Percentiles rank a stretch among this genome's conserved stretches.
phyloP scores from a whole-genome alignment of 1,140 invertebrate species.

The Zaprionus gabonicus region DNA sequence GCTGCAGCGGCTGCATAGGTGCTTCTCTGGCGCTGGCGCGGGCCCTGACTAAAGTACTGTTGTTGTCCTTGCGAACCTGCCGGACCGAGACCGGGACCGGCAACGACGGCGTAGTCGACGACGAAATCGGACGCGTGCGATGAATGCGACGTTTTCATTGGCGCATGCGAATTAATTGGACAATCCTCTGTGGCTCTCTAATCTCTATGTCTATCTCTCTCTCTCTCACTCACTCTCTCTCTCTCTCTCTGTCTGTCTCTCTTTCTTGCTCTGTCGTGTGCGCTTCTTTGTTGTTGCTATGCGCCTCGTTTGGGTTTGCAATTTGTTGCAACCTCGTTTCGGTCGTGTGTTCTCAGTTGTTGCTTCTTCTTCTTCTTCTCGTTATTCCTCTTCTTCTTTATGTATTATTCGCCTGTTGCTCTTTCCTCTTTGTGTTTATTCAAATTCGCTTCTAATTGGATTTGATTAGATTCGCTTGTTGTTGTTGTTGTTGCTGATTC shows the following conservation, averaged over 20 bases:
- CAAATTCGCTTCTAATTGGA: constrained; percentile 48
- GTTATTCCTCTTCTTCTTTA: background rate
- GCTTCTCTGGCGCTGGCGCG: constrained; percentile 6
- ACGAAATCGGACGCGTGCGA: constrained; percentile 73
- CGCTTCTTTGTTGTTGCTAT: background rate
- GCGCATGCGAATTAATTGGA: constrained; percentile 68
- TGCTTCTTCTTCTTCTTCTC: constrained; percentile 4
- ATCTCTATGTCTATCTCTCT: constrained; percentile 36
- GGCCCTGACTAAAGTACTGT: background rate
- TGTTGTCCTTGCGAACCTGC: constrained; percentile 26
- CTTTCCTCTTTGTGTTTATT: constrained; percentile 4
- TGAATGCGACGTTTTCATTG: constrained; percentile 77
- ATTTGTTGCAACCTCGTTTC: constrained; percentile 31
- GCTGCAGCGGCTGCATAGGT: constrained; percentile 34
- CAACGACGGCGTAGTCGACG: constrained; percentile 74
- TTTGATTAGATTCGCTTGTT: constrained; percentile 48
- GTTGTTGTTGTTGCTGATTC: constrained; percentile 1
- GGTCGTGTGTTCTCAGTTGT: constrained; percentile 16
- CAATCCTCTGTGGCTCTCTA: constrained; percentile 40
- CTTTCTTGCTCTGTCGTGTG: constrained; percentile 9
- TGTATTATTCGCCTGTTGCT: background rate
- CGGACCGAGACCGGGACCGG: constrained; percentile 45
- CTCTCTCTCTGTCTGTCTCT: constrained; percentile 1
- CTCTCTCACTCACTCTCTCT: constrained; percentile 25
- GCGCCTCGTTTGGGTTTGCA: constrained; percentile 19